These are phyloP conservation scores for Palythoa grandis DNA, from an alignment of 92 coral and sea anemone genomes.

Conservation along the genomic window DNA sequence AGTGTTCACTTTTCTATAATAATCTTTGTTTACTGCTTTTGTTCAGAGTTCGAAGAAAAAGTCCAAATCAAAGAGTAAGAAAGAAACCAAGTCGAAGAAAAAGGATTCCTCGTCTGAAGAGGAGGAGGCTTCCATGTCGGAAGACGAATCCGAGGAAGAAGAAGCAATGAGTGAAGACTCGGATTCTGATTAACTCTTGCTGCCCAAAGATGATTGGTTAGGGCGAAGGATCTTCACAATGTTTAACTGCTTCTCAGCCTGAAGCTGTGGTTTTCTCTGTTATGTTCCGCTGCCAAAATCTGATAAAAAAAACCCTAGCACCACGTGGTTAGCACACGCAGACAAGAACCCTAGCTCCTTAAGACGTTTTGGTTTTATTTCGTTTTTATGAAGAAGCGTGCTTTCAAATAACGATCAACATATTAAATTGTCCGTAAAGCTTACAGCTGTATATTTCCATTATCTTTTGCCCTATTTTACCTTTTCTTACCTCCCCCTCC, in stretches of 20 bases:
- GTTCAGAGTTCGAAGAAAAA: constrained; percentile 62
- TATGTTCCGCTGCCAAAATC: too few relatives aligned
- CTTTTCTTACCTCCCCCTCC: too few relatives aligned
- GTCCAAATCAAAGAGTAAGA: constrained; percentile 60
- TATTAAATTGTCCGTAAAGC: too few relatives aligned
- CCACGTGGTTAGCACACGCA: background rate
- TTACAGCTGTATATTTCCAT: too few relatives aligned
- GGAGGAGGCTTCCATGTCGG: constrained; percentile 67
- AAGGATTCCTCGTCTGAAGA: constrained; percentile 65
- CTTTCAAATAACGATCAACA: too few relatives aligned
- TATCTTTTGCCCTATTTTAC: too few relatives aligned
- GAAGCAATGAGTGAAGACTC: constrained; percentile 53
- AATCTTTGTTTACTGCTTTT: background rate
- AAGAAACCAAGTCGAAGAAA: constrained; percentile 60
- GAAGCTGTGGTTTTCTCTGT: background rate
- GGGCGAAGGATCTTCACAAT: too few relatives aligned
- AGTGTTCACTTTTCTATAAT: background rate
- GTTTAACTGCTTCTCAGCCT: background rate
- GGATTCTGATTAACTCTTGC: constrained; percentile 21
- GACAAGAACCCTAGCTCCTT: background rate
- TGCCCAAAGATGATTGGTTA: background rate
- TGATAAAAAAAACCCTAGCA: background rate
- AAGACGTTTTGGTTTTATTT: too few relatives aligned
- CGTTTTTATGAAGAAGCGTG: too few relatives aligned
- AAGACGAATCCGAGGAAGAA: constrained; percentile 62